A percentile compares a stretch with the other conserved stretches of the same genome.
Conservation (phyloP, 1,140 invertebrate genomes). For the Drosophila orosa region DNA sequence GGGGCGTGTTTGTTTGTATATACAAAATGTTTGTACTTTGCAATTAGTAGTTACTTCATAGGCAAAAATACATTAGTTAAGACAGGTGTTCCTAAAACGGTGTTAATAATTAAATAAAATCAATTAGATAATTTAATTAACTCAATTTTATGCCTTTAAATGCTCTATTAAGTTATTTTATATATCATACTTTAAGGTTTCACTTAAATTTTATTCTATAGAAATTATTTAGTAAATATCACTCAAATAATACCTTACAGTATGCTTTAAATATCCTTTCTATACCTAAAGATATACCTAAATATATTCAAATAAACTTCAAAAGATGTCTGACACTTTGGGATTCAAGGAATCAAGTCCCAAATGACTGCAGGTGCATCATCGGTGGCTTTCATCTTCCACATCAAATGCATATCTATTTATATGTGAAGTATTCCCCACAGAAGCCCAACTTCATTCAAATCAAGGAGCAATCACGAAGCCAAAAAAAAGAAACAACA, state of each 20-base stretch:
- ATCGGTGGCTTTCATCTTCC: background rate
- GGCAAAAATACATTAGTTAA: background rate
- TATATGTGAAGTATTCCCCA: constrained; percentile 10
- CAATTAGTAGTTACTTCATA: constrained; percentile 11
- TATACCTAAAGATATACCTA: background rate
- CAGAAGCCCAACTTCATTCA: background rate
- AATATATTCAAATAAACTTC: background rate
- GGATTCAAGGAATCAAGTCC: background rate
- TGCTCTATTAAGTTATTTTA: background rate
- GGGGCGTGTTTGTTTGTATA: constrained; percentile 10
- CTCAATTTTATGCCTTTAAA: background rate
- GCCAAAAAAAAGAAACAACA: constrained; percentile 8
- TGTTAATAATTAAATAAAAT: background rate
- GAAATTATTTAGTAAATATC: too few relatives aligned
- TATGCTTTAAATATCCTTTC: background rate
- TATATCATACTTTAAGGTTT: too few relatives aligned
- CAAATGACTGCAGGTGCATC: constrained; percentile 12
- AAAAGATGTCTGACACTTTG: background rate
- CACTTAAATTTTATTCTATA: too few relatives aligned
- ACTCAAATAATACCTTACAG: too few relatives aligned
- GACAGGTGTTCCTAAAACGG: background rate
- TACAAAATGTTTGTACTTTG: background rate
- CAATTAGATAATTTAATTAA: background rate
- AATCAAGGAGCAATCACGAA: constrained; percentile 32
- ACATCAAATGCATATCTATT: constrained; percentile 8